Evolutionary conservation across 2,113 vertebrate species (phyloP).

Genomic region (Furnarius figulus): DNA sequence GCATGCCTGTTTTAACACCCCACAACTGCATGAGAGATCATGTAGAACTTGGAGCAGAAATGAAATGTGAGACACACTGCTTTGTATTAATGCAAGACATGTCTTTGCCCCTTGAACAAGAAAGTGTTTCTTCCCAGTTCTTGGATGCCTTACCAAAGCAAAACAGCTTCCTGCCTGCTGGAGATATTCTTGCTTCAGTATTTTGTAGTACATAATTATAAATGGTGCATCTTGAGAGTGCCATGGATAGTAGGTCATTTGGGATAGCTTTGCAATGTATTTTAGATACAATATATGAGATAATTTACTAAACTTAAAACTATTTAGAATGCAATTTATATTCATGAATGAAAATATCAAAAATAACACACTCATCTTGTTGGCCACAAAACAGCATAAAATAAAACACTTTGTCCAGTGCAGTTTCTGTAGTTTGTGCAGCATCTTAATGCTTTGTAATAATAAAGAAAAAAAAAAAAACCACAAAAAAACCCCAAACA

Average conservation of each 20-base stretch:
- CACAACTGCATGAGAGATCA: not conserved
- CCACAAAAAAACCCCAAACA: too few relatives aligned
- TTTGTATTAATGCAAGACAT: not conserved
- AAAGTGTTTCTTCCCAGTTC: not conserved
- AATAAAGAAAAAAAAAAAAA: not conserved
- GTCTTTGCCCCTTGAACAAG: not conserved
- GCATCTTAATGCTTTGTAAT: not conserved
- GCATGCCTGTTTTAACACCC: not conserved
- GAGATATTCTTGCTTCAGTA: not conserved
- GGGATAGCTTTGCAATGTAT: not conserved
- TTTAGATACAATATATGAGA: not conserved
- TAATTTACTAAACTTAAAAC: not conserved
- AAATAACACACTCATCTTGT: not conserved
- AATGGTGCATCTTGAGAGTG: not conserved
- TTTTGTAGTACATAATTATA: not conserved
- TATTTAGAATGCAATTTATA: not conserved
- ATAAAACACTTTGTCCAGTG: not conserved
- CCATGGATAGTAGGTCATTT: not conserved
- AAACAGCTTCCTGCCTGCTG: not conserved
- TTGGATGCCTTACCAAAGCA: not conserved
- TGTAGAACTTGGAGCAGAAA: not conserved
- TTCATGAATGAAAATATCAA: not conserved
- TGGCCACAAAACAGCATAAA: not conserved
- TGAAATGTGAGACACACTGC: accelerated
- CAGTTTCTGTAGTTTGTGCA: not conserved